Percentiles rank a stretch among this genome's conserved stretches.
Conservation (phyloP, 2,888 invertebrate genomes). For the Epistrophella euchroma region DNA sequence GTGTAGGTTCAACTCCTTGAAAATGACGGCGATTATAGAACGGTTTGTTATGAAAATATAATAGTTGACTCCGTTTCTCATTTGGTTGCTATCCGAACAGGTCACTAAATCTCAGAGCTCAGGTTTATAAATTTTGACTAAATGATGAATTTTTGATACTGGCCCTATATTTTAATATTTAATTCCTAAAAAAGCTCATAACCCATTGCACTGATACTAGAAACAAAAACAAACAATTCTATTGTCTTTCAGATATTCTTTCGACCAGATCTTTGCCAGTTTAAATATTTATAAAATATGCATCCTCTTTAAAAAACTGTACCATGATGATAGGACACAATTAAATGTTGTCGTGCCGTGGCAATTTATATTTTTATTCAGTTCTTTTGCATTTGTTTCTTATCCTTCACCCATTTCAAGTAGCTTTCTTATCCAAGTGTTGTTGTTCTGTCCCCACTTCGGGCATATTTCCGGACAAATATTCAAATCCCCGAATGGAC, state of each 20-base stretch:
- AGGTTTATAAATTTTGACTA: background rate
- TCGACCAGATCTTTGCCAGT: background rate
- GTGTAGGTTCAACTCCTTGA: no score
- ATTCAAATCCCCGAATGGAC: slow-evolving; percentile 74
- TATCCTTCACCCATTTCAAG: slow-evolving; percentile 68
- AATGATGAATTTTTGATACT: slow-evolving; percentile 13
- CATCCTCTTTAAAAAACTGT: slow-evolving; percentile 24
- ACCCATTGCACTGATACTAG: background rate
- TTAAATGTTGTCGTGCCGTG: slow-evolving; percentile 34
- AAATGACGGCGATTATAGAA: no score
- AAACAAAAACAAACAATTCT: slow-evolving; percentile 1
- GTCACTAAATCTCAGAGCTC: background rate
- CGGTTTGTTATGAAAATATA: no score
- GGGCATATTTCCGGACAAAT: slow-evolving; percentile 69
- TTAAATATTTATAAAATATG: slow-evolving; percentile 45
- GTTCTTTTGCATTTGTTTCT: slow-evolving; percentile 1
- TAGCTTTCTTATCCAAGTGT: slow-evolving; percentile 9
- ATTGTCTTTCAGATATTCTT: slow-evolving; percentile 2
- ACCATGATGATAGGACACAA: slow-evolving; percentile 46
- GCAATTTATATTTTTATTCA: slow-evolving; percentile 48
- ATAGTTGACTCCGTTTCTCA: no score
- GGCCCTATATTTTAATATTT: slow-evolving; percentile 2
- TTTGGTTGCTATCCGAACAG: background rate
- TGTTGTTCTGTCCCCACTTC: slow-evolving; percentile 20
- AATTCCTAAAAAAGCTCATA: background rate